Percentiles rank a stretch among this genome's conserved stretches.
These are phyloP conservation scores for Ondatra zibethicus DNA, from an alignment of 2,113 vertebrate species.

Conservation along the genomic window DNA sequence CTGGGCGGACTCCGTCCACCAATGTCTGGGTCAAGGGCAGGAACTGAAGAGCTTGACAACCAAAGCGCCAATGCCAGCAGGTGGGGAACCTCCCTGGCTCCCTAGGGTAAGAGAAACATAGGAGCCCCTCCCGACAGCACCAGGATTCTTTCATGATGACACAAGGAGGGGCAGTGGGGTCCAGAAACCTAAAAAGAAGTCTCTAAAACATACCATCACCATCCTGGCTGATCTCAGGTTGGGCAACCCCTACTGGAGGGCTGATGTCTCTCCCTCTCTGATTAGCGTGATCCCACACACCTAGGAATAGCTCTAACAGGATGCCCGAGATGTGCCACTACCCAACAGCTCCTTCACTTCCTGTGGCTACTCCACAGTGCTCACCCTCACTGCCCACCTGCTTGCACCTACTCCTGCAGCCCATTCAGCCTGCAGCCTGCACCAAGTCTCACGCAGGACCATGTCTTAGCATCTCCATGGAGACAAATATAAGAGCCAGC, in stretches of 20 bases:
- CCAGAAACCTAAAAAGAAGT: not conserved
- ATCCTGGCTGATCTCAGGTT: not conserved
- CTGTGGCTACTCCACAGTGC: not conserved
- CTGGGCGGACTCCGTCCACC: not conserved
- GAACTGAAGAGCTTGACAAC: not conserved
- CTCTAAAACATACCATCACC: not conserved
- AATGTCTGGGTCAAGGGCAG: not conserved
- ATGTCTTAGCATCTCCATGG: fast-evolving
- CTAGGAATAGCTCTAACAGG: fast-evolving
- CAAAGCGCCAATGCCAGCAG: not conserved
- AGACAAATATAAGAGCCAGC: not conserved
- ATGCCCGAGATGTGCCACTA: fast-evolving
- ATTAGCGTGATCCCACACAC: fast-evolving
- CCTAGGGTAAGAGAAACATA: not conserved
- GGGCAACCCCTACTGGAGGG: not conserved
- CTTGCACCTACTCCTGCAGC: not conserved
- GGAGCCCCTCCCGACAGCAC: not conserved
- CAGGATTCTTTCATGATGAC: not conserved
- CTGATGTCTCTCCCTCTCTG: not conserved
- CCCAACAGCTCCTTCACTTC: not conserved
- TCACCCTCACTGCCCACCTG: not conserved
- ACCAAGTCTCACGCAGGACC: fast-evolving
- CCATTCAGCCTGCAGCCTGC: not conserved
- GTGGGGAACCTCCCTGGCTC: not conserved
- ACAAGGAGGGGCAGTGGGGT: fast-evolving